Percentiles rank a stretch among this genome's conserved stretches.
Conservation (phyloP, 2,888 invertebrate genomes). For the Phymatocera aterrima region DNA sequence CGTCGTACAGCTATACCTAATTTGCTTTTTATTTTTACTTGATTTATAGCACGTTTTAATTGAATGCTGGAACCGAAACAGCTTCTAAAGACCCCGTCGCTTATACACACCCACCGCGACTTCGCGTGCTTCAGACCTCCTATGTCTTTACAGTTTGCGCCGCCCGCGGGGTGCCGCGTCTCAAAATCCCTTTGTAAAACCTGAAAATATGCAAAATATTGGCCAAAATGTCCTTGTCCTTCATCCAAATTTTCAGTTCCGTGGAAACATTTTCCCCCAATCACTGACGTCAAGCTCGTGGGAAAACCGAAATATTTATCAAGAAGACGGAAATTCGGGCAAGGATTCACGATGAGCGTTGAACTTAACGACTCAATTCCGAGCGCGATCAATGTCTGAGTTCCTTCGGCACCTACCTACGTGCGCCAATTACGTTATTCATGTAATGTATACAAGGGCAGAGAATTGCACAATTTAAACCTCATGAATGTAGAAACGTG, state of each 20-base stretch:
- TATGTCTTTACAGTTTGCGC: not conserved
- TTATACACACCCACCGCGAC: not conserved
- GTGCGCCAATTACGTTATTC: conserved; percentile 8
- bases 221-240: not conserved
- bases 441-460: conserved; percentile 25
- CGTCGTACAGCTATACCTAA: conserved; percentile 42
- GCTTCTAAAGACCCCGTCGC: not conserved
- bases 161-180: not conserved
- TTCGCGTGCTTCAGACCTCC: not conserved
- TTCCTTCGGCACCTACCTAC: not conserved
- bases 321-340: too few relatives aligned
- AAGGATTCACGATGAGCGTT: too few relatives aligned
- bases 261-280: too few relatives aligned
- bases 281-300: too few relatives aligned
- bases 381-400: not conserved
- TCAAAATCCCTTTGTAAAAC: not conserved
- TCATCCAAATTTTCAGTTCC: too few relatives aligned
- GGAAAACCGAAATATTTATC: too few relatives aligned
- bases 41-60: conserved; percentile 42
- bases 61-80: conserved; percentile 30
- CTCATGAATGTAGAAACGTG: conserved; percentile 65
- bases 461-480: conserved; percentile 60
- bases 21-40: conserved; percentile 45
- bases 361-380: not conserved
- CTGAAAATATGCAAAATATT: not conserved